These are phyloP conservation scores for Myripristis murdjan DNA, from an alignment of 2,797 vertebrate genomes.

Conservation along the genomic window DNA sequence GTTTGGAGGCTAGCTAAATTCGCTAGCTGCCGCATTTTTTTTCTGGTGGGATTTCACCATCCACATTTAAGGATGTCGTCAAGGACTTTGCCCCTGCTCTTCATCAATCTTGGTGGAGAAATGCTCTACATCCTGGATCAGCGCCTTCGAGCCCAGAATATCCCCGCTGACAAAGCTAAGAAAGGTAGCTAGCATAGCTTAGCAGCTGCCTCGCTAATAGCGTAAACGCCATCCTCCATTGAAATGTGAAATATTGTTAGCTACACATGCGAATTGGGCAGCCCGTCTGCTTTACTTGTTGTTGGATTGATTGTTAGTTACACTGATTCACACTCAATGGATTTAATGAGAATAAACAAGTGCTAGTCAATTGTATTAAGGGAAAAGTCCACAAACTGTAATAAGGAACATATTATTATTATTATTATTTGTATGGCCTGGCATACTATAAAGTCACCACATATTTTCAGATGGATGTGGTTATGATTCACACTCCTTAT, in stretches of 20 bases:
- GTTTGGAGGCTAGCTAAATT: conserved; percentile 6
- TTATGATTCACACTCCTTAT: background rate
- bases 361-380: background rate
- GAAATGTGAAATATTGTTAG: background rate
- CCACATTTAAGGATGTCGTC: conserved; percentile 84
- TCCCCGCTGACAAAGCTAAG: conserved; percentile 95
- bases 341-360: background rate
- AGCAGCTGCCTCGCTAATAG: conserved; percentile 56
- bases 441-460: too few relatives aligned
- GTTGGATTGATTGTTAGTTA: background rate
- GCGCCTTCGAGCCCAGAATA: conserved; percentile 95
- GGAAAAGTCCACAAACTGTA: too few relatives aligned
- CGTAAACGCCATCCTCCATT: conserved; percentile 30
- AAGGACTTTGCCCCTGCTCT: conserved; percentile 94
- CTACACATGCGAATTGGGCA: background rate
- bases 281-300: background rate
- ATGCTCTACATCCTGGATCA: conserved; percentile 99
- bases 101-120: conserved; percentile 98
- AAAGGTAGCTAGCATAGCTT: conserved; percentile 89
- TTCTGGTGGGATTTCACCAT: background rate
- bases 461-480: too few relatives aligned
- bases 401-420: too few relatives aligned
- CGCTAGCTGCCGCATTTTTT: conserved; percentile 7
- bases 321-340: background rate
- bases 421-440: too few relatives aligned